phyloP scores from a whole-genome alignment of 1,140 invertebrate genomes.

The Palaemon carinicauda region DNA sequence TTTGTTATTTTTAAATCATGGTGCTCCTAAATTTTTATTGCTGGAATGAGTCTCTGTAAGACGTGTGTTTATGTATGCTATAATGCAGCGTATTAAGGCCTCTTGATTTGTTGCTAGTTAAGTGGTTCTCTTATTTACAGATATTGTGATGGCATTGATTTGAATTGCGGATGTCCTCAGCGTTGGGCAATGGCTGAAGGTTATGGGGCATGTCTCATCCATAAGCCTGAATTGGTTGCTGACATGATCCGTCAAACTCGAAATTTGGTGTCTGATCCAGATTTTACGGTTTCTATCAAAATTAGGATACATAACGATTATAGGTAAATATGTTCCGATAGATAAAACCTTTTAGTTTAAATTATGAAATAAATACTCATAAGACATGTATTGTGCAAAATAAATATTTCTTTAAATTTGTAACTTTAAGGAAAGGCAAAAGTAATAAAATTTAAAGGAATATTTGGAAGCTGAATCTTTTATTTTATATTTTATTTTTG shows the following conservation, averaged over 20 bases:
- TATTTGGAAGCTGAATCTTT: background rate
- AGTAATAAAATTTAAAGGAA: too few species aligned
- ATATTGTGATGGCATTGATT: constrained; percentile 35
- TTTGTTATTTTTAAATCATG: too few species aligned
- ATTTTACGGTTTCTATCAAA: constrained; percentile 92
- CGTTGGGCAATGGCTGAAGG: constrained; percentile 92
- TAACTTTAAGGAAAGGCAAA: too few species aligned
- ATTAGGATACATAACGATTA: constrained; percentile 77
- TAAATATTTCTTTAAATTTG: too few species aligned
- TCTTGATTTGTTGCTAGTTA: background rate
- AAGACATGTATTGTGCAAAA: too few species aligned
- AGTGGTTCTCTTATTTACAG: background rate
- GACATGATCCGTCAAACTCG: constrained; percentile 82
- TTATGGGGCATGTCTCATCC: constrained; percentile 85
- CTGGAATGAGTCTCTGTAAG: too few species aligned
- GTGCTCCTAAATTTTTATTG: too few species aligned
- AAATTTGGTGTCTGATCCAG: constrained; percentile 73
- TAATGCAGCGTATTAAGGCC: too few species aligned
- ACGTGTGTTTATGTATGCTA: too few species aligned
- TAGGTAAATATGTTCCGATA: constrained; percentile 65
- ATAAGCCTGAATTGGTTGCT: constrained; percentile 82
- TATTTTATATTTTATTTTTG: too few species aligned
- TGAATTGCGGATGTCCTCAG: constrained; percentile 91
- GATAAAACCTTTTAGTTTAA: background rate
- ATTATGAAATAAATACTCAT: too few species aligned